Evolutionary conservation across 1,140 invertebrate genomes (phyloP), one percentile per base, ranked within the genome.

Genomic region (Drosophila kurseongensis): DNA sequence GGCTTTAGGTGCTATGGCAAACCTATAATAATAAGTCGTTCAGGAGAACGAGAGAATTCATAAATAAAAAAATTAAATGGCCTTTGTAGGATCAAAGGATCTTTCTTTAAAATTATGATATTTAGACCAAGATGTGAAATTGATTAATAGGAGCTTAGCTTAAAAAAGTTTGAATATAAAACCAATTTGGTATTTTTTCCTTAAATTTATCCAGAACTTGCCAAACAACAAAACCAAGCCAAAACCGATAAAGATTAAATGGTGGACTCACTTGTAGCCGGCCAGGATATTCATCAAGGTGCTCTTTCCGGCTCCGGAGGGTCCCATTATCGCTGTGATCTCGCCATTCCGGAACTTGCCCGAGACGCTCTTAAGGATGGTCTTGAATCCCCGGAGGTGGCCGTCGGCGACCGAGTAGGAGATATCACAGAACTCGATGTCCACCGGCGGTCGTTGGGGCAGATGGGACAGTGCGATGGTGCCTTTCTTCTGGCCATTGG

Each of bases 291-390:
- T 97, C 96, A 98, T 97, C 0, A 98, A 94, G 0, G 97, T 98
- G 72, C 96, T 97, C 92, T 99, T 99, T 0, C 98, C 98, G 1
- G 97, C 97, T 1, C 98, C 98, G 1, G 97, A 98, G 40, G 97
- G 97, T 41, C 97, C 97, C 97, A 98, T 98, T 50, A 98, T 98
- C 16, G 97, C 97, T 0, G 97, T 97, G 47, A 98, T 92, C 93
- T 97, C 94, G 73, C 97, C 94, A 65, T 95, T 95, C 68, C 94
- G 93, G 93, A 97, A 96, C 82, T 95, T 95, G 36, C 97, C 97
- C 91, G 95, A 97, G n/a, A 98, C 95, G 75, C 95, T 95, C 93
- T 98, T 96, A 29, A 98, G 92, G 78, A 98, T 96, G 41, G 95
- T 95, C 93, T 97, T 97, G 78, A 95, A 95, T 1, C 96, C 96